Conservation (phyloP, 2,888 invertebrate genomes). For the Sinotaia quadrata region DNA sequence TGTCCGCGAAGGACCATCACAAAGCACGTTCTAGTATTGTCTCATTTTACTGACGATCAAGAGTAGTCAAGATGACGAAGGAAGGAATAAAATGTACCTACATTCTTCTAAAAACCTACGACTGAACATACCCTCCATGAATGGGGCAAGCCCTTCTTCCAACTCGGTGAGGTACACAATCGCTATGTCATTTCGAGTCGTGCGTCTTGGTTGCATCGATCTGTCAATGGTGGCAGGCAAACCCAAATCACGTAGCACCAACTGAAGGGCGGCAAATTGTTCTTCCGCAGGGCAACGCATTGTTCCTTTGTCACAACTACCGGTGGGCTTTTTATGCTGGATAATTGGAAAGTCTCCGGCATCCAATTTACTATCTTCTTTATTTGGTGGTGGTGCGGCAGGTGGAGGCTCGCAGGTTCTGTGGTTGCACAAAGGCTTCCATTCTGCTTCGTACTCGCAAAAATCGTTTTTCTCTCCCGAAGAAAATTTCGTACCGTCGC, state of each 20-base stretch:
- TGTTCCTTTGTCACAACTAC: neutral
- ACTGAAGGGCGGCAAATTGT: slow-evolving; percentile 9
- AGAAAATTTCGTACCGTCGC: no score
- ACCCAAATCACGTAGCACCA: neutral
- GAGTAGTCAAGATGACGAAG: no score
- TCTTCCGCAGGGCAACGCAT: slow-evolving; percentile 5
- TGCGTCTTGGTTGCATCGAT: slow-evolving; percentile 1
- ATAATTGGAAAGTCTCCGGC: no score
- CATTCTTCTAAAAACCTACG: no score
- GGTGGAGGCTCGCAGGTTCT: neutral
- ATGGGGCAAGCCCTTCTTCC: slow-evolving; percentile 10
- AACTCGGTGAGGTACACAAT: slow-evolving; percentile 13
- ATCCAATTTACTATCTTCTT: no score
- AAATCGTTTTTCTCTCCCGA: no score
- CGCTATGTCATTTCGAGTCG: neutral
- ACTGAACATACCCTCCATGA: slow-evolving; percentile 13
- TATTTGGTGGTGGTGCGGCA: no score
- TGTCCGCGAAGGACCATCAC: no score
- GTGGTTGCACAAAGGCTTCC: neutral
- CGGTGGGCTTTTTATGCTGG: no score
- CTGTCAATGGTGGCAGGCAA: slow-evolving; percentile 21
- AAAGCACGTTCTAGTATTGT: no score
- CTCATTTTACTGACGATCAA: no score
- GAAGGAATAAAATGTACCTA: no score
- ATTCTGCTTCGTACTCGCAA: neutral